Percentiles rank a stretch among this genome's conserved stretches.
phyloP scores from a whole-genome alignment of 2,888 invertebrate genomes.

The Cremastinae sp. region DNA sequence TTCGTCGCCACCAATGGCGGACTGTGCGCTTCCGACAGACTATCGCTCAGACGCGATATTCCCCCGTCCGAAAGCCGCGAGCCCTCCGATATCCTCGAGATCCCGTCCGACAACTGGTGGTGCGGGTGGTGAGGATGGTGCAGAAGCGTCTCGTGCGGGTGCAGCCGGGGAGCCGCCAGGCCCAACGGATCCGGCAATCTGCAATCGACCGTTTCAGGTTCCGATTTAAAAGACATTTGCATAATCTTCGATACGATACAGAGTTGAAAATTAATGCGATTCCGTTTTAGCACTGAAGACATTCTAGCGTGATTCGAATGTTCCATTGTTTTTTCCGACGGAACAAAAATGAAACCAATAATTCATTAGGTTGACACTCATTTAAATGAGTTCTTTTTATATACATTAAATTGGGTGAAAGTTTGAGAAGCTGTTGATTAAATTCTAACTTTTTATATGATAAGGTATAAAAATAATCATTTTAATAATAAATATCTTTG shows the following conservation, averaged over 20 bases:
- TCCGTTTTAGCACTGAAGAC: too few relatives aligned
- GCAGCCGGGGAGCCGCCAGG: constrained; percentile 75
- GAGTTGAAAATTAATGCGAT: too few relatives aligned
- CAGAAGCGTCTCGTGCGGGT: constrained; percentile 76
- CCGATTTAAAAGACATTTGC: not conserved
- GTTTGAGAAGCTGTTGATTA: too few relatives aligned
- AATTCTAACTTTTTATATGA: too few relatives aligned
- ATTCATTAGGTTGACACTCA: not conserved
- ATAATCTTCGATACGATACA: too few relatives aligned
- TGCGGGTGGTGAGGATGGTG: constrained; percentile 73
- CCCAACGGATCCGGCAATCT: constrained; percentile 78
- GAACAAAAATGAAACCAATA: too few relatives aligned
- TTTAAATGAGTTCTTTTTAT: too few relatives aligned
- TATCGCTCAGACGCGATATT: constrained; percentile 77
- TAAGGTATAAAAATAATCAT: too few relatives aligned
- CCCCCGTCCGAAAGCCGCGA: constrained; percentile 78
- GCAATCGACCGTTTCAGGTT: constrained; percentile 60
- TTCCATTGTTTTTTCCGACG: too few relatives aligned
- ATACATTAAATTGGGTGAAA: too few relatives aligned
- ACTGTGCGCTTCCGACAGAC: constrained; percentile 79
- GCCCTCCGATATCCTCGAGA: constrained; percentile 78
- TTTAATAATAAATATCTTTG: too few relatives aligned
- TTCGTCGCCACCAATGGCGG: constrained; percentile 79
- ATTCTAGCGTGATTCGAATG: too few relatives aligned
- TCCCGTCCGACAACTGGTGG: constrained; percentile 73